These are phyloP conservation scores for Synanthedon formicaeformis DNA, from an alignment of 2,888 invertebrate species.

Conservation along the genomic window DNA sequence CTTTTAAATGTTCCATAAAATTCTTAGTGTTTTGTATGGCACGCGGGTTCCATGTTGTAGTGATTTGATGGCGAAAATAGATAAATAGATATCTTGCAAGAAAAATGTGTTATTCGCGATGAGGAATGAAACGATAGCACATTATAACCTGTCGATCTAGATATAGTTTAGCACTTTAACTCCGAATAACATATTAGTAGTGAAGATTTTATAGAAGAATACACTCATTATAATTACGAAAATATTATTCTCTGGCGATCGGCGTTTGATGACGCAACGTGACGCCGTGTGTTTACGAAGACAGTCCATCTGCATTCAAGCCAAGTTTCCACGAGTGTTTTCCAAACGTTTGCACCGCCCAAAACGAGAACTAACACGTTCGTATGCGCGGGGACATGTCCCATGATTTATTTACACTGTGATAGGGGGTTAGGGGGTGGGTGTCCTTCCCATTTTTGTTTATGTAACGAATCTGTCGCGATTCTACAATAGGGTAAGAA, in stretches of 20 bases:
- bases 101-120: no score
- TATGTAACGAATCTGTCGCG: slow-evolving; percentile 35
- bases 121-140: no score
- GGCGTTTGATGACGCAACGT: slow-evolving; percentile 2
- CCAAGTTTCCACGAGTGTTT: slow-evolving; percentile 44
- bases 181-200: no score
- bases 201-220: no score
- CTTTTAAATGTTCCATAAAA: no score
- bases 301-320: slow-evolving; percentile 35
- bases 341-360: slow-evolving; percentile 44
- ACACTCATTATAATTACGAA: no score
- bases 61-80: no score
- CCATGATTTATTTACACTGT: slow-evolving; percentile 44
- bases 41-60: no score
- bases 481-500: slow-evolving; percentile 28
- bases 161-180: no score
- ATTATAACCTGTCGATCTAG: no score
- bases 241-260: not conserved
- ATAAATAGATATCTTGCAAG: no score
- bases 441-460: slow-evolving; percentile 16
- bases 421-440: slow-evolving; percentile 7
- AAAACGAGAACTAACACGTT: slow-evolving; percentile 26
- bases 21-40: no score
- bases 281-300: slow-evolving; percentile 14
- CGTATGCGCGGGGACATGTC: slow-evolving; percentile 28